phyloP scores from a whole-genome alignment of 2,888 invertebrate genomes.

The Agonopterix alstromeriana region DNA sequence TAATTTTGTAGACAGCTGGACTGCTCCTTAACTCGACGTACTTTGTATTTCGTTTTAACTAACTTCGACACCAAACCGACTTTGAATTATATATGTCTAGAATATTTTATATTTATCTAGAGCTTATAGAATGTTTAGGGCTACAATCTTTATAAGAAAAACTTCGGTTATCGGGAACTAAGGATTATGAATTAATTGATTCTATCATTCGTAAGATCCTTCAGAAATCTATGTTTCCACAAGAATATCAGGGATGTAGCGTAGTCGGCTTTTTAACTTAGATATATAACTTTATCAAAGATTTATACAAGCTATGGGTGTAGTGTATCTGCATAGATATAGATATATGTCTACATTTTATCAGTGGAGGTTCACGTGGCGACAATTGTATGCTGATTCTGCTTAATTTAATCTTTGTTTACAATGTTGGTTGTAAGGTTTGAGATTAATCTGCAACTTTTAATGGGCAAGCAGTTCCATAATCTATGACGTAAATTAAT shows the following conservation, averaged over 20 bases:
- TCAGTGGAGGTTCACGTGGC: constrained; percentile 7
- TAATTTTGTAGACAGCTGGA: constrained; percentile 42
- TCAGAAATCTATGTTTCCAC: constrained; percentile 16
- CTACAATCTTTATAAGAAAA: constrained; percentile 35
- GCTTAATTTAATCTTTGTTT: too few relatives aligned
- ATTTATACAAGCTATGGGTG: constrained; percentile 59
- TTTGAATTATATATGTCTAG: constrained; percentile 55
- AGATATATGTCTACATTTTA: constrained; percentile 27
- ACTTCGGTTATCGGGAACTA: constrained; percentile 3
- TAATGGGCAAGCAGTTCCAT: too few relatives aligned
- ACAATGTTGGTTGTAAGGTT: too few relatives aligned
- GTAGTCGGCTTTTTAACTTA: constrained; percentile 60
- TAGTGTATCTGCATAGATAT: constrained; percentile 46
- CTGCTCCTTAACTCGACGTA: constrained; percentile 40
- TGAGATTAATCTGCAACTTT: too few relatives aligned
- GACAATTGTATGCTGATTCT: background rate
- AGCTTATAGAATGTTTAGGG: constrained; percentile 73
- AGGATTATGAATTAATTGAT: background rate
- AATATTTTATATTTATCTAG: constrained; percentile 66
- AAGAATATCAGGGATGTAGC: constrained; percentile 60
- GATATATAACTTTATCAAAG: constrained; percentile 40
- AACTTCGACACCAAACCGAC: constrained; percentile 59
- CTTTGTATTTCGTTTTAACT: constrained; percentile 47
- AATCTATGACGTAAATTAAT: too few relatives aligned
- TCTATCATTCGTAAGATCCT: background rate